Evolutionary conservation across 2,888 invertebrate genomes (phyloP).

Genomic region (Prosapia bicincta): DNA sequence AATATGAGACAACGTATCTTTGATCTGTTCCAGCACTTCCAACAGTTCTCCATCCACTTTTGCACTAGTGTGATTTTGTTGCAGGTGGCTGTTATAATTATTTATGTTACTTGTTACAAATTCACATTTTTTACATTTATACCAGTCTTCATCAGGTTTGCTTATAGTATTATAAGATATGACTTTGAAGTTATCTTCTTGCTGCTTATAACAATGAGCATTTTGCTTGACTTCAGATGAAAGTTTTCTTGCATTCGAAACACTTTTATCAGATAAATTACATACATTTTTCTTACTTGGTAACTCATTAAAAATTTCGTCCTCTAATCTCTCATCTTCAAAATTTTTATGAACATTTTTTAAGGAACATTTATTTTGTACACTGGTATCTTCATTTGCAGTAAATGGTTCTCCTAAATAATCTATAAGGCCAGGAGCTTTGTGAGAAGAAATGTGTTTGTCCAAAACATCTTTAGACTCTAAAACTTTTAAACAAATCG

Average conservation of each 20-base stretch:
- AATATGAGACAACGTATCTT: slow-evolving; percentile 51
- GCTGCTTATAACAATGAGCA: background rate
- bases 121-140: slow-evolving; percentile 41
- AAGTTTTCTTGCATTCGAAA: background rate
- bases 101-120: slow-evolving; percentile 42
- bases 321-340: background rate
- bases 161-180: background rate
- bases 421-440: slow-evolving; percentile 44
- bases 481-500: slow-evolving; percentile 57
- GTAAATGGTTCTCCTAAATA: background rate
- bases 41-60: slow-evolving; percentile 43
- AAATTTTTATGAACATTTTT: background rate
- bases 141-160: slow-evolving; percentile 30
- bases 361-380: background rate
- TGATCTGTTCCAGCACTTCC: slow-evolving; percentile 42
- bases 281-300: background rate
- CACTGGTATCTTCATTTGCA: background rate
- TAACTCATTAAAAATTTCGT: background rate
- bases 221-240: background rate
- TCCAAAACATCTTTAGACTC: slow-evolving; percentile 56
- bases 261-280: background rate
- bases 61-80: slow-evolving; percentile 30
- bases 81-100: slow-evolving; percentile 44
- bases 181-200: background rate
- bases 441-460: slow-evolving; percentile 61